Percentiles rank a stretch among this genome's conserved stretches.
phyloP scores from a whole-genome alignment of 2,797 vertebrate genomes.

The Spinibarbus caldwelli region DNA sequence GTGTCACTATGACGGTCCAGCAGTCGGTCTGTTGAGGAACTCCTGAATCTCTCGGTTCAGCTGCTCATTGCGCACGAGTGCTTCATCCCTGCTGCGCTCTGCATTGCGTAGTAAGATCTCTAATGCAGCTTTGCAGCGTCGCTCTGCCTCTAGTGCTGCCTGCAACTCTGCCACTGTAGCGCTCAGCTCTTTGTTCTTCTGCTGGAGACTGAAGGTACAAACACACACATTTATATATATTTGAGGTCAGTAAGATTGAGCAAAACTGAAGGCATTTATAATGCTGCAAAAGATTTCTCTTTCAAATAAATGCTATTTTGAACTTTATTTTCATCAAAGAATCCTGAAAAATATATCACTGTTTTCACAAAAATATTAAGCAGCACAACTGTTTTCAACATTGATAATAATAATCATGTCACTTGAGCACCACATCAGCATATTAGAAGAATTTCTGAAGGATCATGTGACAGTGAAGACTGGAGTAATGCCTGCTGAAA shows the following conservation, averaged over 20 bases:
- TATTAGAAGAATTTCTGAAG: neutral
- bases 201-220: conserved; percentile 80
- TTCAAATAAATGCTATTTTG: too few relatives aligned
- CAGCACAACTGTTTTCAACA: too few relatives aligned
- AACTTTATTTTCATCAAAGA: too few relatives aligned
- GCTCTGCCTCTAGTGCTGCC: conserved; percentile 82
- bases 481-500: neutral
- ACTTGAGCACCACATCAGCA: too few relatives aligned
- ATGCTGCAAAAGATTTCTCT: too few relatives aligned
- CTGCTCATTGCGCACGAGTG: conserved; percentile 79
- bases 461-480: neutral
- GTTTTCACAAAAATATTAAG: too few relatives aligned
- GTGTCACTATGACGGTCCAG: conserved; percentile 51
- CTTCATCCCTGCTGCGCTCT: conserved; percentile 77
- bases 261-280: too few relatives aligned
- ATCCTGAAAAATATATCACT: too few relatives aligned
- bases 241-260: too few relatives aligned
- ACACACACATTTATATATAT: neutral
- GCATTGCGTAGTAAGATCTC: conserved; percentile 78
- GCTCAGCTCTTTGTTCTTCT: conserved; percentile 86
- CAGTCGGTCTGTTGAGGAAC: conserved; percentile 63
- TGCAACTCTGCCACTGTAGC: conserved; percentile 83
- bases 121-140: conserved; percentile 75
- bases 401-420: too few relatives aligned
- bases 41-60: conserved; percentile 84